Evolutionary conservation across 2,113 vertebrate species (phyloP).

Genomic region (Dipodomys ordii): DNA sequence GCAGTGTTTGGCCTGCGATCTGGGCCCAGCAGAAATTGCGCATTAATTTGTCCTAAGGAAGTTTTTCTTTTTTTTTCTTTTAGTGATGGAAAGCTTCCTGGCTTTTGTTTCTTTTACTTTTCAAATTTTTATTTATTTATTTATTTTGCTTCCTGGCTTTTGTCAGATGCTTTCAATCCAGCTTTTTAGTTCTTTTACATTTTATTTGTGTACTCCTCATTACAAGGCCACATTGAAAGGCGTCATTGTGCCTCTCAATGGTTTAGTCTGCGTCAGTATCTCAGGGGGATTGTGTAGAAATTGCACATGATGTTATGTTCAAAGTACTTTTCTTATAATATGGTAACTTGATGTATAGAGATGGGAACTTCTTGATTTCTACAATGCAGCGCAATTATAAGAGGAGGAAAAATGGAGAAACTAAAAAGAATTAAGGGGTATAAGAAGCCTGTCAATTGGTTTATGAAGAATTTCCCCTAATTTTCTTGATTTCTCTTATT

Average conservation of each 20-base stretch:
- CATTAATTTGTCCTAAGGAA: background rate
- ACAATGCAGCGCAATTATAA: background rate
- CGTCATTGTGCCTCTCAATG: background rate
- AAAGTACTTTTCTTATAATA: background rate
- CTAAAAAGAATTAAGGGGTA: background rate
- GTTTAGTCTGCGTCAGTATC: background rate
- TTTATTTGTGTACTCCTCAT: background rate
- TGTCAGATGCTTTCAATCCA: background rate
- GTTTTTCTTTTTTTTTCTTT: background rate
- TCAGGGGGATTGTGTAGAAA: background rate
- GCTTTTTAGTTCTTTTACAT: background rate
- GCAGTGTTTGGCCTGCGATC: background rate
- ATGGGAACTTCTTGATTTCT: background rate
- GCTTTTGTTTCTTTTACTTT: background rate
- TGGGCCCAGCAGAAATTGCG: background rate
- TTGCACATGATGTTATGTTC: background rate
- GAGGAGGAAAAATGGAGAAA: background rate
- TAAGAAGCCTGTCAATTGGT: background rate
- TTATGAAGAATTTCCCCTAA: background rate
- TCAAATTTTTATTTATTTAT: background rate
- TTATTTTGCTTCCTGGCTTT: constrained; percentile 8
- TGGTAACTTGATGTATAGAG: background rate
- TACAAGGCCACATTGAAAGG: background rate
- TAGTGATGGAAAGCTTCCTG: background rate
- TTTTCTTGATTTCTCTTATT: background rate